Base-by-base conservation (phyloP, 2,797 vertebrate genomes). In the Takifugu rubripes region DNA sequence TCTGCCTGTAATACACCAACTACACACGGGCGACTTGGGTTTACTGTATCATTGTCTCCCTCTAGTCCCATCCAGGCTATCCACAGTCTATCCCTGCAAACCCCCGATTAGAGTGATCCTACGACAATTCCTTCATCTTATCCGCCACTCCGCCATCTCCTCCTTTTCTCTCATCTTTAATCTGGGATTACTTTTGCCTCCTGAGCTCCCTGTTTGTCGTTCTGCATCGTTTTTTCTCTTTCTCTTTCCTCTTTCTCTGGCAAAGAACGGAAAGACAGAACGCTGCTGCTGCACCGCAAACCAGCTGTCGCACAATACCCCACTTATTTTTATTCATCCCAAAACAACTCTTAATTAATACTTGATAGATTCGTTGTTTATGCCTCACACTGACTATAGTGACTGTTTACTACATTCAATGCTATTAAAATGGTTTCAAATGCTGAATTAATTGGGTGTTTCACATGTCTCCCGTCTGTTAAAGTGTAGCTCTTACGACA, bases 121-220 rank as follows among this genome's bases (percentile, higher is more conserved):
- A 65, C 45, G 67, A 55, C 45, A 21, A 6, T 49, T 56, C 42
- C 56, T 65, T 72, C 64, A 71, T 78, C 50, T 64, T 25, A 63
- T 63, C 69, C 56, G 63, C 36, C 57, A 69, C 21, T 68, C 44
- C 64, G 63, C 62, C 61, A 64, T 79, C 49, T 47, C 58, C 45
- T 61, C 45, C 43, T 52, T 64, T 69, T 56, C 64, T 75, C 49
- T 62, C 52, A 57, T 65, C 42, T 60, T 59, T 71, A 71, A 78
- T 77, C 61, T 62, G 57, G 61, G 58, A 82, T 78, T 76, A 56
- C 70, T 29, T 71, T 62, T 63, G 64, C 59, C 68, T 59, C 54
- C 61, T 67, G 56, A 52, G 61, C 54, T 71, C 44, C 26, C 40
- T 63, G 47, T 54, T 51, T 49, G 53, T 58, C 54, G 66, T 21